A percentile compares a stretch with the other conserved stretches of the same genome.
Evolutionary conservation across 2,113 vertebrate genomes (phyloP).

Genomic region (Tachysurus vachellii): DNA sequence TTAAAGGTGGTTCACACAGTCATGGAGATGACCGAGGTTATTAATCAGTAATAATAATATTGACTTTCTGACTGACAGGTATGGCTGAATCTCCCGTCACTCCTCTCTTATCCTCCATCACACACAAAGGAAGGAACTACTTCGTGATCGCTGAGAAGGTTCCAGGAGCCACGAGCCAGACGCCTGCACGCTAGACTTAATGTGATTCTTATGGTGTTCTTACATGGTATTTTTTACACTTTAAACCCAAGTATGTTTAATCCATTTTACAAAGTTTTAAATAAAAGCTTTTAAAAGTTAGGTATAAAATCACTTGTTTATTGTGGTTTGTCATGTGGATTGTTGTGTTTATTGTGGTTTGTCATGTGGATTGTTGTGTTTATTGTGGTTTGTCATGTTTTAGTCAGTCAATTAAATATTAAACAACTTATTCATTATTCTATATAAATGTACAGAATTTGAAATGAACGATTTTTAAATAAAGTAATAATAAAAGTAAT

Average conservation of each 20-base stretch:
- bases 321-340: no score
- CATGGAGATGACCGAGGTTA: not conserved
- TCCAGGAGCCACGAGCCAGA: slow-evolving; percentile 47
- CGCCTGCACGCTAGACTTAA: slow-evolving; percentile 37
- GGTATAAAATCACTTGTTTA: not conserved
- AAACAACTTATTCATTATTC: not conserved
- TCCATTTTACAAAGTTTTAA: slow-evolving; percentile 40
- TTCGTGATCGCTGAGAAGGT: slow-evolving; percentile 89
- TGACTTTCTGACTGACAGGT: slow-evolving; percentile 67
- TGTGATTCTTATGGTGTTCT: not conserved
- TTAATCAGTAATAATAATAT: not conserved
- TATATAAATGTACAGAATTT: not conserved
- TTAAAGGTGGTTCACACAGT: not conserved
- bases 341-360: no score
- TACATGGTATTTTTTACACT: not conserved
- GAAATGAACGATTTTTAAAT: no score
- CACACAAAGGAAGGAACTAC: slow-evolving; percentile 84
- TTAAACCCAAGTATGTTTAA: not conserved
- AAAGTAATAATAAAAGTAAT: no score
- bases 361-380: no score
- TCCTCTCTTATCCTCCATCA: slow-evolving; percentile 86
- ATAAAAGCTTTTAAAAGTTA: slow-evolving; percentile 35
- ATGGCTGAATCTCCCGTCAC: slow-evolving; percentile 85
- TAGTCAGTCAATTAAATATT: not conserved
- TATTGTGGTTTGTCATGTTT: not conserved